A percentile compares a stretch with the other conserved stretches of the same genome.
phyloP scores from a whole-genome alignment of 1,140 invertebrate genomes.

The Drusus annulatus region DNA sequence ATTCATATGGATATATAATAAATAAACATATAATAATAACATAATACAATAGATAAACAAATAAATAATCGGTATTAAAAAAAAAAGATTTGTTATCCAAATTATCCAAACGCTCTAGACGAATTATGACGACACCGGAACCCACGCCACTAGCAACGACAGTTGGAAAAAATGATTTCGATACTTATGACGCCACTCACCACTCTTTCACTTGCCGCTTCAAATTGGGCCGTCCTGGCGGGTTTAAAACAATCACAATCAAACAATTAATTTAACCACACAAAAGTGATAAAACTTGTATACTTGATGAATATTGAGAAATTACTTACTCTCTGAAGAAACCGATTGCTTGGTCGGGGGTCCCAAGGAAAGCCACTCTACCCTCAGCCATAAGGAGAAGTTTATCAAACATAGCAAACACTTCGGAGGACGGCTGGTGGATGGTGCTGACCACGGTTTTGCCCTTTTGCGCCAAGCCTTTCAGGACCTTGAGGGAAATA shows the following conservation, averaged over 20 bases:
- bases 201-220: too few relatives aligned
- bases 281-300: not conserved
- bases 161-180: not conserved
- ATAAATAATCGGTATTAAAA: too few relatives aligned
- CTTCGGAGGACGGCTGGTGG: conserved; percentile 95
- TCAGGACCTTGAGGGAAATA: conserved; percentile 73
- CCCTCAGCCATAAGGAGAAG: conserved; percentile 94
- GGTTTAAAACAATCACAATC: too few relatives aligned
- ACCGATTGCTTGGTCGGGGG: conserved; percentile 80
- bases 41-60: too few relatives aligned
- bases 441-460: conserved; percentile 96
- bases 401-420: conserved; percentile 94
- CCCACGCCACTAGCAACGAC: not conserved
- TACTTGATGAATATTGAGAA: too few relatives aligned
- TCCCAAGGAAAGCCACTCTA: conserved; percentile 91
- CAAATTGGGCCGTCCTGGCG: too few relatives aligned
- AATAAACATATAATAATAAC: too few relatives aligned
- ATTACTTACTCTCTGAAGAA: conserved; percentile 87
- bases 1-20: too few relatives aligned
- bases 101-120: too few relatives aligned
- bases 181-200: too few relatives aligned
- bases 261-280: too few relatives aligned
- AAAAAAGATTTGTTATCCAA: too few relatives aligned
- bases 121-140: not conserved
- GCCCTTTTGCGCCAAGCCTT: conserved; percentile 84